Conservation (phyloP, 2,888 invertebrate species). For the Epinotia nisella region DNA sequence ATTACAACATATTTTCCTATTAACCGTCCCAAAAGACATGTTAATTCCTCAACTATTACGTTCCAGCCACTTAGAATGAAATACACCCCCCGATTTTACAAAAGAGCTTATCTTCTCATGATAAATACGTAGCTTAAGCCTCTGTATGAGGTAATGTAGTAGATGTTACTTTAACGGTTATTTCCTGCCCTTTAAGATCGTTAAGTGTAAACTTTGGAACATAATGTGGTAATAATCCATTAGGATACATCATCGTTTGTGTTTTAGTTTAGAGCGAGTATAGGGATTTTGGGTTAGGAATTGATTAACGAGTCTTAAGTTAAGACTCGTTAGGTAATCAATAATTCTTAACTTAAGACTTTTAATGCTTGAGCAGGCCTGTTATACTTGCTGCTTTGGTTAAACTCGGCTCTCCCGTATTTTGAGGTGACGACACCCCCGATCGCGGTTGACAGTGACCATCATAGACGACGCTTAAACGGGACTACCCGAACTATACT, state of each 20-base stretch:
- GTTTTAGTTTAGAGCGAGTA: constrained; percentile 21
- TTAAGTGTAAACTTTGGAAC: constrained; percentile 35
- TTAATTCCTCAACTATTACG: constrained; percentile 11
- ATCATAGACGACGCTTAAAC: no score
- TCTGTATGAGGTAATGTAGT: not conserved
- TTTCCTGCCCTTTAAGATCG: constrained; percentile 31
- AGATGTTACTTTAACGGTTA: constrained; percentile 16
- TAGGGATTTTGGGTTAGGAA: constrained; percentile 2
- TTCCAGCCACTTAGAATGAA: not conserved
- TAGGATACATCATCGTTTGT: constrained; percentile 18
- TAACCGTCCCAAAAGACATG: constrained; percentile 10
- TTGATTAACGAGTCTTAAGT: not conserved
- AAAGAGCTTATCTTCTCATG: not conserved
- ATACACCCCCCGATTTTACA: not conserved
- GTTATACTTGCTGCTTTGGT: no score
- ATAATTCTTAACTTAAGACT: no score
- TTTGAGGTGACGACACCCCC: no score
- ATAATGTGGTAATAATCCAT: constrained; percentile 31
- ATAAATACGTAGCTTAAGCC: not conserved
- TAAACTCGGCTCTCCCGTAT: no score
- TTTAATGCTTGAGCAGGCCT: not conserved
- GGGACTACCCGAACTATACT: no score
- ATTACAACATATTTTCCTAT: not conserved
- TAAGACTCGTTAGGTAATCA: no score
- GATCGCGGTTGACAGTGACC: no score